Conservation (phyloP, 2,113 vertebrate species). For the Cheirogaleus medius region DNA sequence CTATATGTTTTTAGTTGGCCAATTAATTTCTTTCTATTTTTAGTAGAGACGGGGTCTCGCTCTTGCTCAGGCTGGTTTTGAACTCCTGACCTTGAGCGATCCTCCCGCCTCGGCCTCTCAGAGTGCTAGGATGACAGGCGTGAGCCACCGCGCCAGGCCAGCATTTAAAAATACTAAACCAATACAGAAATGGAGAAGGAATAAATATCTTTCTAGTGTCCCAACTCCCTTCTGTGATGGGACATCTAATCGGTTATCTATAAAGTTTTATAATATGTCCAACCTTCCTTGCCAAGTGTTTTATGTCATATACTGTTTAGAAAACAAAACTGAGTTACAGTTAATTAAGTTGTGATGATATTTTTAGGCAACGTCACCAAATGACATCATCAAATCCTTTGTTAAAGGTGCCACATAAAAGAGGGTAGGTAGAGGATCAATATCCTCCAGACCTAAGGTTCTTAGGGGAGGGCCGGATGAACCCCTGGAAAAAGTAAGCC, state of each 20-base stretch:
- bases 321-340: not conserved
- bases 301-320: not conserved
- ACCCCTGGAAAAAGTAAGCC: rapidly evolving
- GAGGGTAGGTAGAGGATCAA: no score
- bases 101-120: no score
- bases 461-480: not conserved
- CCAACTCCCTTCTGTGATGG: not conserved
- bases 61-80: no score
- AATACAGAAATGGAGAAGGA: not conserved
- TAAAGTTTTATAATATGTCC: not conserved
- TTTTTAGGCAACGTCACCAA: not conserved
- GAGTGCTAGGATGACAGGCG: no score
- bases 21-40: no score
- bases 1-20: no score
- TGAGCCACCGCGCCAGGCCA: no score
- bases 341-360: not conserved
- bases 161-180: not conserved
- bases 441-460: not conserved
- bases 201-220: not conserved
- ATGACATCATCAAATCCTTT: no score
- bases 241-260: not conserved
- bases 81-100: no score
- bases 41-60: no score
- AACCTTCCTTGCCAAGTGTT: not conserved
- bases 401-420: not conserved